A percentile compares a stretch with the other conserved stretches of the same genome.
These are phyloP conservation scores for Anolis apletophallus DNA, from an alignment of 2,797 vertebrate genomes.

Conservation along the genomic window DNA sequence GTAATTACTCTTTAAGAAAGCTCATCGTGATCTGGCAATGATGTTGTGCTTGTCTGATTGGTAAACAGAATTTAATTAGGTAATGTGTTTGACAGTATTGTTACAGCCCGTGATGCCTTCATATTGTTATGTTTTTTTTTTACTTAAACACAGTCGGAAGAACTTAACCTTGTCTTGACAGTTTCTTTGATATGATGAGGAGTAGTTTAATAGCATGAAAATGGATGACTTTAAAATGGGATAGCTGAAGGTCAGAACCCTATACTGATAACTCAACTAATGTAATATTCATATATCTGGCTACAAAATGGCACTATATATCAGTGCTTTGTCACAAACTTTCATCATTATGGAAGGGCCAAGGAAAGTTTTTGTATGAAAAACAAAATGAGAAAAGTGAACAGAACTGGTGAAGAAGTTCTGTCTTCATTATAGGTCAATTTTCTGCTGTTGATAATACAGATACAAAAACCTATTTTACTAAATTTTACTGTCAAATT, in stretches of 20 bases:
- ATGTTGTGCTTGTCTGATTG: neutral
- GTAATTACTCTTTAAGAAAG: neutral
- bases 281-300: conserved; percentile 80
- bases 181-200: conserved; percentile 68
- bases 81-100: neutral
- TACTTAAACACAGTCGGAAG: conserved; percentile 70
- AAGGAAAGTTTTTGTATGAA: conserved; percentile 71
- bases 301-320: conserved; percentile 69
- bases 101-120: conserved; percentile 28
- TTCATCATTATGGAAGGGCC: conserved; percentile 68
- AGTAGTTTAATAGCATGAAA: conserved; percentile 73
- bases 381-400: conserved; percentile 60
- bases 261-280: conserved; percentile 78
- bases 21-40: neutral
- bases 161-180: conserved; percentile 61
- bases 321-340: conserved; percentile 76
- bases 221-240: conserved; percentile 74
- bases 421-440: conserved; percentile 51
- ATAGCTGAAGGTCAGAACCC: conserved; percentile 78
- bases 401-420: conserved; percentile 43
- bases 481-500: conserved; percentile 41
- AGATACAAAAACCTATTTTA: conserved; percentile 59
- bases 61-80: neutral
- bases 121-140: conserved; percentile 66
- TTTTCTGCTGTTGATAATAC: conserved; percentile 65